Conservation (phyloP, 2,113 vertebrate species). For the Accipiter virgatus region DNA sequence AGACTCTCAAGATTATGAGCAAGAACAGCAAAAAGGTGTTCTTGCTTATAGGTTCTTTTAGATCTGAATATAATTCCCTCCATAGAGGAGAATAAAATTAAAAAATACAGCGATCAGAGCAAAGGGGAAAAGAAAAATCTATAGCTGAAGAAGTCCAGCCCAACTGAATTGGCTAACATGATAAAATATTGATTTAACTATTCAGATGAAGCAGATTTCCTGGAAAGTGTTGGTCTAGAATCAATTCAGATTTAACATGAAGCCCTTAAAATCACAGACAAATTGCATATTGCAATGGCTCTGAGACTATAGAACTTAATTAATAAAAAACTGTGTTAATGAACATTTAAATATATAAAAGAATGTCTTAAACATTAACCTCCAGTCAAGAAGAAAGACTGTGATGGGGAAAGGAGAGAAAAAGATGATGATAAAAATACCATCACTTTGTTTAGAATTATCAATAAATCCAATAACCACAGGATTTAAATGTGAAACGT, state of each 20-base stretch:
- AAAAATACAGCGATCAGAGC: not conserved
- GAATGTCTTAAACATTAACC: not conserved
- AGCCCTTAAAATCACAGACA: not conserved
- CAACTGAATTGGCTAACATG: not conserved
- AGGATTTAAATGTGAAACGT: not conserved
- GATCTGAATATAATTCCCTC: not conserved
- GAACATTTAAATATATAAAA: not conserved
- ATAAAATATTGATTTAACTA: not conserved
- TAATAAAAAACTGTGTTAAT: not conserved
- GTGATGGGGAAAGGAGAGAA: not conserved
- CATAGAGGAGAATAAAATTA: not conserved
- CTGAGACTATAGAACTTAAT: not conserved
- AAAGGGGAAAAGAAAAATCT: not conserved
- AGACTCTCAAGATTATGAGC: not conserved
- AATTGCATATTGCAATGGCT: not conserved
- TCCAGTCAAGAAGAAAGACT: not conserved
- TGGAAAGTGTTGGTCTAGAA: not conserved
- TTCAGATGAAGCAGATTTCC: not conserved
- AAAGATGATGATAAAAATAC: not conserved
- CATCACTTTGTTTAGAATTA: not conserved
- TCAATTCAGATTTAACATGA: not conserved
- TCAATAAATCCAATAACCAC: not conserved
- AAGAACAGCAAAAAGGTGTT: not conserved
- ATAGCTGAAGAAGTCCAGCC: not conserved
- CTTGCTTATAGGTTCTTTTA: not conserved